A percentile compares a stretch with the other conserved stretches of the same genome.
Evolutionary conservation across 2,888 invertebrate genomes (phyloP).

Genomic region (Boloria euphrosyne): DNA sequence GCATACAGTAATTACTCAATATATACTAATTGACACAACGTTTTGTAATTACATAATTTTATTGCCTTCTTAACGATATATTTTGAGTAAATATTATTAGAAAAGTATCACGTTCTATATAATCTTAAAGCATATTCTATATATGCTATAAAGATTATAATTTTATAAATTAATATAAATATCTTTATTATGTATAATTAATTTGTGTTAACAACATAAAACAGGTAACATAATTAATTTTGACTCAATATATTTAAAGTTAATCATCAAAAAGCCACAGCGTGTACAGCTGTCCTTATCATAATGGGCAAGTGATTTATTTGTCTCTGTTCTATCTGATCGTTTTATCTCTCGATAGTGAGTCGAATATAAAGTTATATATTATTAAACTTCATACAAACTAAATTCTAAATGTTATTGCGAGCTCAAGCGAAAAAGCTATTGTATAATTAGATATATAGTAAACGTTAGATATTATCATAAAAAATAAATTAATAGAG

Average conservation of each 20-base stretch:
- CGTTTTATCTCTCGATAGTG: constrained; percentile 19
- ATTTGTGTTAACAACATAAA: too few relatives aligned
- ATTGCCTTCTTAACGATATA: too few relatives aligned
- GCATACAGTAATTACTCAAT: constrained; percentile 23
- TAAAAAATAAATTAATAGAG: too few relatives aligned
- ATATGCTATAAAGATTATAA: too few relatives aligned
- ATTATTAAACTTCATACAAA: constrained; percentile 10
- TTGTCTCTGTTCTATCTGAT: constrained; percentile 18
- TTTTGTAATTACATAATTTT: too few relatives aligned
- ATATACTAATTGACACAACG: background rate
- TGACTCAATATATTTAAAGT: too few relatives aligned
- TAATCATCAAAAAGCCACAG: background rate
- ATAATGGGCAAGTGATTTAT: constrained; percentile 21
- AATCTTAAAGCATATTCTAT: too few relatives aligned
- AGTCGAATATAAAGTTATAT: constrained; percentile 20
- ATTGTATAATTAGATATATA: too few relatives aligned
- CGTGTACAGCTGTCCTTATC: constrained; percentile 11
- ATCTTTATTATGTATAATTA: too few relatives aligned
- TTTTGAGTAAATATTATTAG: background rate
- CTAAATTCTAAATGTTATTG: background rate
- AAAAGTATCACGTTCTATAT: background rate
- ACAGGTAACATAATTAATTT: too few relatives aligned
- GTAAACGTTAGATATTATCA: too few relatives aligned
- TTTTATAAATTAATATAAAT: too few relatives aligned
- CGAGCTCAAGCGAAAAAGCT: background rate